phyloP scores from a whole-genome alignment of 2,888 invertebrate species.

The Subacronicta megacephala region DNA sequence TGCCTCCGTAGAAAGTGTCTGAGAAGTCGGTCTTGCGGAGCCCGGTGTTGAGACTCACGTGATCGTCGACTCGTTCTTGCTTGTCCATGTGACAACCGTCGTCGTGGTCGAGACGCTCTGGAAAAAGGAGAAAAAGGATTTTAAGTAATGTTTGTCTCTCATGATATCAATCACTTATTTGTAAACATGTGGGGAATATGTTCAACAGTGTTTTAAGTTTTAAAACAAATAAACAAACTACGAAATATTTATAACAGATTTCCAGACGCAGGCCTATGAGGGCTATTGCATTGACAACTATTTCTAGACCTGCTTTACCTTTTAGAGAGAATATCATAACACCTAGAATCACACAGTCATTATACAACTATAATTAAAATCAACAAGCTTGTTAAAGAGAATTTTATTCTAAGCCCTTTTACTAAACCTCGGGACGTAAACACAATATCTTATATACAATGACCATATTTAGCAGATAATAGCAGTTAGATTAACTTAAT shows the following conservation, averaged over 20 bases:
- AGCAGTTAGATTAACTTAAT: slow-evolving; percentile 54
- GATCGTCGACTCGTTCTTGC: slow-evolving; percentile 83
- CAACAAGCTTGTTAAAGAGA: slow-evolving; percentile 27
- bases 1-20: slow-evolving; percentile 90
- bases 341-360: slow-evolving; percentile 19
- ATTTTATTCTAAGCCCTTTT: slow-evolving; percentile 35
- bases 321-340: slow-evolving; percentile 39
- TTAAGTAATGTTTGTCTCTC: background rate
- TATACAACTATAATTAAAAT: slow-evolving; percentile 29
- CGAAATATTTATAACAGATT: too few relatives aligned
- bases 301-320: slow-evolving; percentile 13
- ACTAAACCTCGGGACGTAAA: slow-evolving; percentile 34
- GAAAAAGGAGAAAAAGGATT: slow-evolving; percentile 56
- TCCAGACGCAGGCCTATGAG: too few relatives aligned
- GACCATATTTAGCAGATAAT: slow-evolving; percentile 49
- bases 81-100: slow-evolving; percentile 83
- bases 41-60: slow-evolving; percentile 92
- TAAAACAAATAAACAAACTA: too few relatives aligned
- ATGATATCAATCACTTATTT: background rate
- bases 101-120: slow-evolving; percentile 91
- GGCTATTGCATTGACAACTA: slow-evolving; percentile 1
- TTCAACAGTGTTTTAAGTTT: too few relatives aligned
- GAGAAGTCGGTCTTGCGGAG: slow-evolving; percentile 92
- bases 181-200: too few relatives aligned
- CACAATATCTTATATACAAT: slow-evolving; percentile 51